Percentiles rank a stretch among this genome's conserved stretches.
These are phyloP conservation scores for Trachemys scripta DNA, from an alignment of 2,113 vertebrate species.

Conservation along the genomic window DNA sequence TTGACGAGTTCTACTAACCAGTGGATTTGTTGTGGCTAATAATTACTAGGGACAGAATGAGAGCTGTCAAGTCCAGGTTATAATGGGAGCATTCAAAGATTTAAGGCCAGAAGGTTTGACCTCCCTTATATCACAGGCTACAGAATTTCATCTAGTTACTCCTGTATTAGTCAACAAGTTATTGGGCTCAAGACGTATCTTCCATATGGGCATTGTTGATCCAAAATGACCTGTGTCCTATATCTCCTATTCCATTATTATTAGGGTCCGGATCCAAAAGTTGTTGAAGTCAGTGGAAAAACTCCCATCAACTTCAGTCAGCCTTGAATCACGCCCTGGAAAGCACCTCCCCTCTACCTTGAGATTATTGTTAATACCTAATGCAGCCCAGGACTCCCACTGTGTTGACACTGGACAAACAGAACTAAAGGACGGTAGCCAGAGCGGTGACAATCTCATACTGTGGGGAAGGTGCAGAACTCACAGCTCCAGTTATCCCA, in stretches of 20 bases:
- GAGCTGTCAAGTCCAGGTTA: neutral
- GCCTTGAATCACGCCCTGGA: too few relatives aligned
- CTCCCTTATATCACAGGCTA: neutral
- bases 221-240: neutral
- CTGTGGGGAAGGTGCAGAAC: too few relatives aligned
- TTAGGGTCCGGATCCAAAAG: neutral
- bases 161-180: neutral
- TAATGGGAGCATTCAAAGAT: neutral
- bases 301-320: too few relatives aligned
- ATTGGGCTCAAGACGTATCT: neutral
- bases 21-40: neutral
- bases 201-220: neutral
- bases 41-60: neutral
- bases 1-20: neutral
- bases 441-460: too few relatives aligned
- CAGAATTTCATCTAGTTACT: neutral
- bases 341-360: too few relatives aligned
- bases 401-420: too few relatives aligned
- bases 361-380: too few relatives aligned
- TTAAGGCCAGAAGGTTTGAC: neutral
- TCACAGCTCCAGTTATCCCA: too few relatives aligned
- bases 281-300: neutral
- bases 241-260: neutral
- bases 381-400: too few relatives aligned
- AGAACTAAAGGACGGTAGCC: too few relatives aligned